Base-by-base conservation (phyloP, 2,113 vertebrate species). In the Phoenicopterus ruber region DNA sequence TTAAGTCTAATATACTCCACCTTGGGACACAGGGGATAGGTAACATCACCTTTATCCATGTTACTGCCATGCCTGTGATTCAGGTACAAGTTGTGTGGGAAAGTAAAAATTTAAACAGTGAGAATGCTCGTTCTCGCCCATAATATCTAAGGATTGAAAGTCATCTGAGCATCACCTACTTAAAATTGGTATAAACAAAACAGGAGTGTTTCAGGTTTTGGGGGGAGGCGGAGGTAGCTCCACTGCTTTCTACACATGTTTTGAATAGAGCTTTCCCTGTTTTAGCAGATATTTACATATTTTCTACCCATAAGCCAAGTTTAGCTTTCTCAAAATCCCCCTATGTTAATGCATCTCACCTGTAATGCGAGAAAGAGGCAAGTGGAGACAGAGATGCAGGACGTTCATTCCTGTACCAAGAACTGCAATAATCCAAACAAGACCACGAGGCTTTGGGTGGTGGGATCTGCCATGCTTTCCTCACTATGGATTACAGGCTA, bases 241-340 rank as follows among this genome's bases (percentile, higher is more conserved):
- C 24, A 34, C 9, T 86, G 58, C 18, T 93, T 73, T 73, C 20
- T 17, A 49, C 21, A 13, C 2, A 0, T 17, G 5, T 6, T 88
- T 83, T 42, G 22, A 66, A 57, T 29, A n/a, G 26, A 67, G 4
- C 6, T 65, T 72, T 77, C 24, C 21, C 7, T 44, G 4, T 6
- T 82, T 55, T 52, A 31, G 22, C 0, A 0, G 7, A 5, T n/a
- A 1, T 50, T 59, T 49, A 11, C 6, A 2, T 11, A 7, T 44
- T 88, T 90, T 88, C 13, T 29, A 2, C n/a, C 24, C 29, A 17
- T 26, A 73, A 61, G 1, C 10, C 49, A 81, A 32, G 32, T 47
- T 88, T 28, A 77, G 13, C 32, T 63, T 16, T 32, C 46, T 77
- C 38, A 49, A 62, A 95, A 55, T 42, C 10, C 21, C 11, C 6